Evolutionary conservation across 2,888 invertebrate species (phyloP), one percentile per base, ranked within the genome.

Genomic region (Diadegma fenestrale): DNA sequence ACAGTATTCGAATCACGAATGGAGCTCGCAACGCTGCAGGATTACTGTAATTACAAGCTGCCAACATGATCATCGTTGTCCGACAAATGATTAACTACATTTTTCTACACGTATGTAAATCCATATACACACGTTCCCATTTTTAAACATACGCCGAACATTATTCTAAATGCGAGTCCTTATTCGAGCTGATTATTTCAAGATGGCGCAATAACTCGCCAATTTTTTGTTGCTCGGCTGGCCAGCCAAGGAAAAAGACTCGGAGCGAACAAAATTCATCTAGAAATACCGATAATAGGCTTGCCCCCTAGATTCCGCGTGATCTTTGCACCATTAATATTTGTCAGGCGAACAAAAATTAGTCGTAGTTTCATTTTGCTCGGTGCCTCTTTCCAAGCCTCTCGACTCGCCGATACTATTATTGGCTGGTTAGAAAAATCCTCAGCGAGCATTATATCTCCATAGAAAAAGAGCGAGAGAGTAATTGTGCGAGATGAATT

Each of bases 11-110:
- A 81, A 61, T 68, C 71, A 75, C 85, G 64, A 64, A 75, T 73
- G 45, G 69, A 80, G 10, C 69, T 51, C 68, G 64, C 43, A 41
- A 68, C 80, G 81, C 48, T 48, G 71, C 33, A 37, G 54, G 48
- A 48, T 75, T 75, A 69, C 78, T 75, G 64, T 85, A 85, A 85
- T 85, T 85, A 82, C 81, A 79, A 81, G 64, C 75, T 85, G 85
- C 81, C 78, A 63, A 78, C 54, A 77, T 48, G 76, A 64, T 64
- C 33, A 37, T 64, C 37, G 37, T 64, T 37, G 37, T 64, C n/a
- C 64, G 64, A 33, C 33, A 64, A 33, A 64, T 64, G 64, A 64
- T 64, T 64, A 37, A 64, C 64, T 37, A 64, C 64, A n/a, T 64
- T 64, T 64, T 10, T 64, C 10, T 37, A 64, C n/a, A 64, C 26